Conservation (phyloP, 2,113 vertebrate species). For the Ursus arctos region DNA sequence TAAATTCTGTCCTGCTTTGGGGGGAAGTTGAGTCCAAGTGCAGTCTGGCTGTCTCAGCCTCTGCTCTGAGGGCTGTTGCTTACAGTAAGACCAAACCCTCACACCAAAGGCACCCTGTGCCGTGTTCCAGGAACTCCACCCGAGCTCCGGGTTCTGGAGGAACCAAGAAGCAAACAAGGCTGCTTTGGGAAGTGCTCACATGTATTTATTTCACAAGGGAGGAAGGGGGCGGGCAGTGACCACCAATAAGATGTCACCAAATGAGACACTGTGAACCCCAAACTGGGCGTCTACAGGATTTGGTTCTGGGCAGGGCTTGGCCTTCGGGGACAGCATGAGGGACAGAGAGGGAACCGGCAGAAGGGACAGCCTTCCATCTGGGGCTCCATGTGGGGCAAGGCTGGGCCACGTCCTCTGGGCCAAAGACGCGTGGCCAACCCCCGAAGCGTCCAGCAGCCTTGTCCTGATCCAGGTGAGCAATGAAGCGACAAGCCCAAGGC, state of each 20-base stretch:
- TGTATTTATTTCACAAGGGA: constrained; percentile 85
- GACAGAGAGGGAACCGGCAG: constrained; percentile 35
- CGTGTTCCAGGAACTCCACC: no score
- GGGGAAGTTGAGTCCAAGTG: background rate
- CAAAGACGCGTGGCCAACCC: constrained; percentile 63
- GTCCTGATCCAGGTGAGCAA: constrained; percentile 76
- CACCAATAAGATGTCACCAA: constrained; percentile 79
- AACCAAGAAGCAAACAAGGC: background rate
- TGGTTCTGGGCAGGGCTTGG: constrained; percentile 72
- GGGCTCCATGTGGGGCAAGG: constrained; percentile 58
- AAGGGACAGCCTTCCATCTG: constrained; percentile 59
- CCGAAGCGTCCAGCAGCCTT: constrained; percentile 69
- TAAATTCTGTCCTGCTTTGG: background rate
- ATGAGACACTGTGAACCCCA: constrained; percentile 77
- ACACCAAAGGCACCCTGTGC: background rate
- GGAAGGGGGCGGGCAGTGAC: constrained; percentile 19
- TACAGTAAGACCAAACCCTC: background rate
- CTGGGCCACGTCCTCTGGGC: constrained; percentile 53
- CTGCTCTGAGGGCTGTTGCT: background rate
- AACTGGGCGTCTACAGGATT: constrained; percentile 77
- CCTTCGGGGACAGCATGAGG: constrained; percentile 38
- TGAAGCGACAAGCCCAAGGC: background rate
- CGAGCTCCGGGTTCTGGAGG: background rate
- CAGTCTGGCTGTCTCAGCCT: background rate
- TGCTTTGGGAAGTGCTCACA: constrained; percentile 76